phyloP scores from a whole-genome alignment of 2,113 vertebrate genomes.

The Syngnathoides biaculeatus region DNA sequence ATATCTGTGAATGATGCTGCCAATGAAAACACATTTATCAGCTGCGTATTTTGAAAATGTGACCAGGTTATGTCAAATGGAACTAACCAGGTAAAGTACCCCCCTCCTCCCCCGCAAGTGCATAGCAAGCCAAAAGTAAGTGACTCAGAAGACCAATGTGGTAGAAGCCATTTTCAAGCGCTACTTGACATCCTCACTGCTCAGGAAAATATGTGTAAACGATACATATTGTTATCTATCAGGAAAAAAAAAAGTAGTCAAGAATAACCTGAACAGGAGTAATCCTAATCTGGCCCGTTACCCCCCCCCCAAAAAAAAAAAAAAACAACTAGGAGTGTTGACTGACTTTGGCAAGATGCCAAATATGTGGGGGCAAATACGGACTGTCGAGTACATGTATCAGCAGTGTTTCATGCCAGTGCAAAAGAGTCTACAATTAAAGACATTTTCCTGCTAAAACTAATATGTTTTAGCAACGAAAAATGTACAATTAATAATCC shows the following conservation, averaged over 20 bases:
- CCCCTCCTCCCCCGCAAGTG: background rate
- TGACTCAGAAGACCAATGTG: background rate
- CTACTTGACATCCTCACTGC: constrained; percentile 3
- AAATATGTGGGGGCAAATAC: constrained; percentile 26
- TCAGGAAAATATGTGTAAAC: constrained; percentile 14
- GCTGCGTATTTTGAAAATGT: too few species aligned
- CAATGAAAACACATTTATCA: background rate
- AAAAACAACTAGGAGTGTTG: background rate
- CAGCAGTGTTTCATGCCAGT: constrained; percentile 28
- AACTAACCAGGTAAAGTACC: background rate
- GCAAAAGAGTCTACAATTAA: constrained; percentile 12
- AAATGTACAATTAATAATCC: constrained; percentile 13
- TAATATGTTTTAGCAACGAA: constrained; percentile 26
- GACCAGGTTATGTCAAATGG: background rate
- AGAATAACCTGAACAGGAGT: constrained; percentile 17
- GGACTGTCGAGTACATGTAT: constrained; percentile 37
- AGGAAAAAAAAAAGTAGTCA: too few species aligned
- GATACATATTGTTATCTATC: background rate
- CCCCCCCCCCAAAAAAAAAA: constrained; percentile 20
- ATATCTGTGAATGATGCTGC: background rate
- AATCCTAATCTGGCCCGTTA: constrained; percentile 20
- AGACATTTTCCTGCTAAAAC: constrained; percentile 30
- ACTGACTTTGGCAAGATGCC: constrained; percentile 42
- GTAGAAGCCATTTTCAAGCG: background rate
- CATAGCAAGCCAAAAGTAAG: background rate